Evolutionary conservation across 1,140 invertebrate species (phyloP), one percentile per base, ranked within the genome.

Genomic region (Bicyclus anynana): DNA sequence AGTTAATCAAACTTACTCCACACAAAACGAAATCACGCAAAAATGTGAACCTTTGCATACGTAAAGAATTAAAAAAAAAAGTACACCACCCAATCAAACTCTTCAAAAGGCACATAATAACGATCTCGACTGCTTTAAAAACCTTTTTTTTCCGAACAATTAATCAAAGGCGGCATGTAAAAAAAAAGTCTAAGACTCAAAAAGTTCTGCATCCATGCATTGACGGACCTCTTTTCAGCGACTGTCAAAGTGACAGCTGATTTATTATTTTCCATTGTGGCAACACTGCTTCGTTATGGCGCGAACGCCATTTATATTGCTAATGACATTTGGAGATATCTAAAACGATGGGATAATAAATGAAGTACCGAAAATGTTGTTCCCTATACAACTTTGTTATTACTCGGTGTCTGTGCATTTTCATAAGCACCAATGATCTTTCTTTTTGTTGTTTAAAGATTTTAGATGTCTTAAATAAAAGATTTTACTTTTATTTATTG

Each of bases 231-330:
- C 74, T 70, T 81, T 83, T 85, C 80, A 85, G 69, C 74, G 53
- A 71, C 72, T 83, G 78, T 81, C 80, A 81, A 75, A 80, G 62
- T 77, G 82, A 85, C 80, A 77, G 69, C 59, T 85, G 80, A 85
- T 85, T 85, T 85, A 85, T 85, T 79, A 74, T 78, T 72, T 69
- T 68, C 72, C 72, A 78, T 85, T 85, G 77, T 84, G 73, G 77
- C 75, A 80, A 62, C 69, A 75, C 72, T 74, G 65, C 64, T 80
- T 80, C 81, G 75, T 83, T 83, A 83, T 80, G 78, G 78, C 77
- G 76, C 77, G 74, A 77, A 80, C 60, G 62, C 65, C 72, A 77
- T 74, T 72, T 70, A 69, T 69, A 67, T 67, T 62, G 71, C 74
- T 85, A 85, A 85, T 83, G 82, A 83, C 82, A 81, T 77, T 76